These are phyloP conservation scores for Dryomyza anilis DNA, from an alignment of 2,888 invertebrate genomes.

Conservation along the genomic window DNA sequence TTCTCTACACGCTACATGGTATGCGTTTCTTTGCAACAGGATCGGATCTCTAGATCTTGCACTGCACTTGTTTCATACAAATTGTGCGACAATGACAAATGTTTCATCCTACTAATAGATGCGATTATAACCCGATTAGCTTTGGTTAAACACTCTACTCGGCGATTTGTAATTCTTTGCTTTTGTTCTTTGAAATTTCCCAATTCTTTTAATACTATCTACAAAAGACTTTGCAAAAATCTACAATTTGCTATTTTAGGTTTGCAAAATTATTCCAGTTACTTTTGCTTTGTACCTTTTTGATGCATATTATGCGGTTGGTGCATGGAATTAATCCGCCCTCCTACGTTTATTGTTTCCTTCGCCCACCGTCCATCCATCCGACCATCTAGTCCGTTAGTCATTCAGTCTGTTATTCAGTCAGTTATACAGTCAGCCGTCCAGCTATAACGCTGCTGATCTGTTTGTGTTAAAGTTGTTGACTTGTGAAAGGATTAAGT, in stretches of 20 bases:
- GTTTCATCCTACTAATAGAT: constrained; percentile 47
- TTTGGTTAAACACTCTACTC: constrained; percentile 34
- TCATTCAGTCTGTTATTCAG: background rate
- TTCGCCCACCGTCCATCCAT: constrained; percentile 49
- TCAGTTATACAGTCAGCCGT: background rate
- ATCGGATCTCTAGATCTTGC: background rate
- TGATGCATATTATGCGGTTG: background rate
- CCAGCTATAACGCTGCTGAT: constrained; percentile 7
- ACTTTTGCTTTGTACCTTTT: background rate
- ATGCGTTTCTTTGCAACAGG: background rate
- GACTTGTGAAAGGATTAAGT: constrained; percentile 54
- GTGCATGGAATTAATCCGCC: background rate
- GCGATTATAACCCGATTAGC: constrained; percentile 54
- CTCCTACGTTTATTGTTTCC: no score
- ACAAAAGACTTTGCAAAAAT: background rate
- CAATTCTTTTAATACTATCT: no score
- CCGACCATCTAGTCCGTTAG: constrained; percentile 25
- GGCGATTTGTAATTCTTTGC: background rate
- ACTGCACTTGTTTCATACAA: background rate
- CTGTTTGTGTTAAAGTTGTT: constrained; percentile 38
- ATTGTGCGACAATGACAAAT: background rate
- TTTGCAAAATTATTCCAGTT: background rate
- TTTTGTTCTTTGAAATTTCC: background rate
- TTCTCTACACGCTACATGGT: background rate
- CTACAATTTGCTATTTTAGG: background rate